Evolutionary conservation across 2,888 invertebrate species (phyloP).

Genomic region (Ormyrus rosae): DNA sequence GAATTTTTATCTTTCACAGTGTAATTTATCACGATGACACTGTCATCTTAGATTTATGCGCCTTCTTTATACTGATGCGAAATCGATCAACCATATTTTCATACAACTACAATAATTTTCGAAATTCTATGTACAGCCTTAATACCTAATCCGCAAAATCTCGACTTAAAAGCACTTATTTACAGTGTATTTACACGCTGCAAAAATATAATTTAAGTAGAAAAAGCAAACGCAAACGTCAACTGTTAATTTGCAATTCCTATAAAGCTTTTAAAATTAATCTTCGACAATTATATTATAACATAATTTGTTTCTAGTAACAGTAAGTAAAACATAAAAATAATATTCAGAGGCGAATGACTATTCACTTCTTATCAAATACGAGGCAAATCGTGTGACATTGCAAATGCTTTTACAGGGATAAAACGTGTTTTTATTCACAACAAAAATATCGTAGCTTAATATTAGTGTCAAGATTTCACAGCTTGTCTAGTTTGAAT

Average conservation of each 20-base stretch:
- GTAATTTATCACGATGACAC: conserved; percentile 43
- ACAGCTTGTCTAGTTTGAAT: conserved; percentile 47
- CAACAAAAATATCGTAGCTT: conserved; percentile 12
- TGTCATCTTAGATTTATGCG: conserved; percentile 41
- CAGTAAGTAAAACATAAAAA: not conserved
- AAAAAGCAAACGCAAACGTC: conserved; percentile 28
- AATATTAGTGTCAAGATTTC: conserved; percentile 45
- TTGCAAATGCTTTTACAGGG: no score
- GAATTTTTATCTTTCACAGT: conserved; percentile 32
- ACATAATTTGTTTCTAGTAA: conserved; percentile 12
- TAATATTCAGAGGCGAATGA: conserved; percentile 1
- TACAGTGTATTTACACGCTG: conserved; percentile 54
- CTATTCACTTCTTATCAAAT: not conserved
- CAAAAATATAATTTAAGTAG: conserved; percentile 50
- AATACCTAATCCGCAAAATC: conserved; percentile 33
- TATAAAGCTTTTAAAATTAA: conserved; percentile 18
- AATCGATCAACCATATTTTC: conserved; percentile 33
- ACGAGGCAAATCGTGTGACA: no score
- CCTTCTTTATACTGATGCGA: conserved; percentile 18
- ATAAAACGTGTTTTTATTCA: not conserved
- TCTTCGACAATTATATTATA: not conserved
- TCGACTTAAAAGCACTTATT: conserved; percentile 45
- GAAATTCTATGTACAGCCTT: conserved; percentile 49
- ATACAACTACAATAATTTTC: conserved; percentile 36
- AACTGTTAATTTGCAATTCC: conserved; percentile 35